phyloP scores from a whole-genome alignment of 2,888 invertebrate genomes.

The Pammene fasciana region DNA sequence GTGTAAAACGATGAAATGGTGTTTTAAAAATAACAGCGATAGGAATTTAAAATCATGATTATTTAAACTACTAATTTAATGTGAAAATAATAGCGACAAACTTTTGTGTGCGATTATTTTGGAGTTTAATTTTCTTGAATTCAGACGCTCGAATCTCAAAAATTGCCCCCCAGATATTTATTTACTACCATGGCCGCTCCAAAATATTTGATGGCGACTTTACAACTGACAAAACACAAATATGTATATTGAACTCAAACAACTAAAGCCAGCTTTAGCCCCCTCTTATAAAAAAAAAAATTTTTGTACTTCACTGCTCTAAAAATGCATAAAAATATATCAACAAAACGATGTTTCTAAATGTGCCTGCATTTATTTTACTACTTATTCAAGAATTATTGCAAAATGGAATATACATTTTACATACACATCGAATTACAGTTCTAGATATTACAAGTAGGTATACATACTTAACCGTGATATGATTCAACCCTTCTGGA shows the following conservation, averaged over 20 bases:
- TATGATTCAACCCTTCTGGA: slow-evolving; percentile 69
- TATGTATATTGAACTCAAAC: not conserved
- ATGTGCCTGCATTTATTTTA: slow-evolving; percentile 39
- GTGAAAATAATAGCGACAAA: no score
- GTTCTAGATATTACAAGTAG: slow-evolving; percentile 58
- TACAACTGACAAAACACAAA: not conserved
- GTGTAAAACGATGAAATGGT: no score
- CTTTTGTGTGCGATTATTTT: no score
- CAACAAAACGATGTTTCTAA: slow-evolving; percentile 35
- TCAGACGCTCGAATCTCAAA: no score
- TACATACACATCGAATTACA: slow-evolving; percentile 61
- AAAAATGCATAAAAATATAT: slow-evolving; percentile 32
- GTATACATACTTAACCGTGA: slow-evolving; percentile 75
- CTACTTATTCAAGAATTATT: slow-evolving; percentile 50
- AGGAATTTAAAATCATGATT: no score
- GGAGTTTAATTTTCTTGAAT: no score
- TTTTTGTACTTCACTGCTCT: slow-evolving; percentile 34
- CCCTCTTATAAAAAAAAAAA: slow-evolving; percentile 17
- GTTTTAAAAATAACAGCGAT: no score
- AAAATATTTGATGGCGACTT: no score
- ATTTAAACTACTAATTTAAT: no score
- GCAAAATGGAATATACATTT: slow-evolving; percentile 65
- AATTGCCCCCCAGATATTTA: no score
- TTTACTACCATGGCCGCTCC: no score
- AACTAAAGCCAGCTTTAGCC: not conserved